A percentile compares a stretch with the other conserved stretches of the same genome.
phyloP scores from a whole-genome alignment of 2,113 vertebrate genomes.

The Eira barbara region DNA sequence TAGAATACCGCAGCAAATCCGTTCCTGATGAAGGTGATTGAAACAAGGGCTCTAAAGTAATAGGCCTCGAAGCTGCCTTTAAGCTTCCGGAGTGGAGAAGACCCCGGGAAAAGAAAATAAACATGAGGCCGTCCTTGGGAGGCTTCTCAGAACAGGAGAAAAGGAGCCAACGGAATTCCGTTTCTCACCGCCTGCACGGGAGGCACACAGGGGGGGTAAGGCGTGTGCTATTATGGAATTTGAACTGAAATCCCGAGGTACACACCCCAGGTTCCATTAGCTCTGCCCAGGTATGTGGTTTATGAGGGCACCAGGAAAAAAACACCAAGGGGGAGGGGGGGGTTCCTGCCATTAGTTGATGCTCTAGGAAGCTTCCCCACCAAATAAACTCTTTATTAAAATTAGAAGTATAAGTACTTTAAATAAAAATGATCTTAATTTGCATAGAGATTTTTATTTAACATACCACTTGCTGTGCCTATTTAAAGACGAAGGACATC shows the following conservation, averaged over 20 bases:
- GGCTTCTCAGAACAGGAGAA: neutral
- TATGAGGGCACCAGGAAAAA: neutral
- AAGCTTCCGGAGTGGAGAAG: neutral
- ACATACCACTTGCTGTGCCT: neutral
- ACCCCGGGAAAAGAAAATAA: neutral
- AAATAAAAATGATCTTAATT: slow-evolving; percentile 2
- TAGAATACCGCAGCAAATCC: neutral
- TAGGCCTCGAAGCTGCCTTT: neutral
- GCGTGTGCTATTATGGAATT: neutral
- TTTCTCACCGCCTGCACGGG: neutral
- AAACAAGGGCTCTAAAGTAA: neutral
- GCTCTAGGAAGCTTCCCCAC: neutral
- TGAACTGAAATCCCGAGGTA: neutral
- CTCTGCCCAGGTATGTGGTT: neutral
- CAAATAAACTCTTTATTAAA: slow-evolving; percentile 23
- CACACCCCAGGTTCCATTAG: neutral
- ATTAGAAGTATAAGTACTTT: slow-evolving; percentile 26
- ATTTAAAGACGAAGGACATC: neutral
- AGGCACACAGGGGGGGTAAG: accelerated
- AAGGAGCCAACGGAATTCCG: neutral
- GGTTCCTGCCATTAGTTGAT: neutral
- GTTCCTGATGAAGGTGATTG: neutral
- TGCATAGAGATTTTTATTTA: neutral
- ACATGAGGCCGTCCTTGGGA: neutral
- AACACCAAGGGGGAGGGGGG: neutral